phyloP scores from a whole-genome alignment of 2,888 invertebrate genomes.

The Sminthurinus aureus region DNA sequence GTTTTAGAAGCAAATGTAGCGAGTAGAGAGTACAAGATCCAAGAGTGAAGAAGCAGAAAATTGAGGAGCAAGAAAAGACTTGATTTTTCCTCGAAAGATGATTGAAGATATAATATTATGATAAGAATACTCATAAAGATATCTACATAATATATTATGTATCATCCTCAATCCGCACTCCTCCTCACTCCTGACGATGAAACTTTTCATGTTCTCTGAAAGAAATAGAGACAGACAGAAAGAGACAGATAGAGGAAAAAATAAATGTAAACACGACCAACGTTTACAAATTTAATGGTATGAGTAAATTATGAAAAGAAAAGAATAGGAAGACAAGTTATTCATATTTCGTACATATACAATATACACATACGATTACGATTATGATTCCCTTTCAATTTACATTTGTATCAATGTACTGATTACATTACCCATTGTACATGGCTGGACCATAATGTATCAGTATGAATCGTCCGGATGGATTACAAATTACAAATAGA shows the following conservation, averaged over 20 bases:
- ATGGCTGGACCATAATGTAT: no score
- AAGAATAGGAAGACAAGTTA: not conserved
- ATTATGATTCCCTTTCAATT: not conserved
- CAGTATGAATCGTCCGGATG: no score
- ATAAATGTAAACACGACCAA: conserved; percentile 9
- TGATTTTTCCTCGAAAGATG: not conserved
- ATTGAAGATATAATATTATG: not conserved
- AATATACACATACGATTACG: not conserved
- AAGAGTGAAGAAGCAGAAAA: not conserved
- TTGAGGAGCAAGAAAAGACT: not conserved
- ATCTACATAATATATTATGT: not conserved
- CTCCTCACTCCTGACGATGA: no score
- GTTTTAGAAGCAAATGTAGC: not conserved
- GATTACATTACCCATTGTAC: not conserved
- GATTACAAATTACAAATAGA: no score
- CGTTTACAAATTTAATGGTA: not conserved
- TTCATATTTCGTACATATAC: not conserved
- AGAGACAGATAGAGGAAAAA: no score
- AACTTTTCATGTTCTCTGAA: no score
- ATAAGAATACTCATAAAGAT: not conserved
- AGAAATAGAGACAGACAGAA: no score
- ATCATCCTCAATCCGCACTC: no score
- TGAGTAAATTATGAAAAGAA: not conserved
- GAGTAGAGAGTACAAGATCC: not conserved
- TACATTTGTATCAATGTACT: not conserved